phyloP scores from a whole-genome alignment of 1,140 invertebrate genomes.

The Bombus breviceps region DNA sequence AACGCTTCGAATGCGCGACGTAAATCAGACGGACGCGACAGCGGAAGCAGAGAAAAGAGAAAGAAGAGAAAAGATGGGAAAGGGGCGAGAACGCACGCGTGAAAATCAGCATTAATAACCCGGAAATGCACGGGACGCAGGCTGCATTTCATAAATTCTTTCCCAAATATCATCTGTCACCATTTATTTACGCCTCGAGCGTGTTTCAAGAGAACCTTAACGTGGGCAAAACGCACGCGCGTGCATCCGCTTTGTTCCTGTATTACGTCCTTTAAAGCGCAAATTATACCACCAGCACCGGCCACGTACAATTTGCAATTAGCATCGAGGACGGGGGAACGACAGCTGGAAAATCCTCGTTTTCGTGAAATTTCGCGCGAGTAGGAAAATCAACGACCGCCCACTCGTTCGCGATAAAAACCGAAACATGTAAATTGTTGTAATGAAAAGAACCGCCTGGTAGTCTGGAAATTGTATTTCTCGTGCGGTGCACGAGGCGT shows the following conservation, averaged over 20 bases:
- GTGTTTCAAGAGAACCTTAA: too few species aligned
- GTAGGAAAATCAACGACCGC: background rate
- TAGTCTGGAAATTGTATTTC: background rate
- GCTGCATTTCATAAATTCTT: conserved; percentile 9
- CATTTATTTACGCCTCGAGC: background rate
- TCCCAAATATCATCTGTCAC: background rate
- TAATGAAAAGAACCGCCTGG: background rate
- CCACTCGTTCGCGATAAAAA: background rate
- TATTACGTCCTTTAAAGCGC: background rate
- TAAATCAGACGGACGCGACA: background rate
- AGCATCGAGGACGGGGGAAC: background rate
- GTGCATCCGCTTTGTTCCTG: background rate
- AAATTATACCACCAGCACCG: background rate
- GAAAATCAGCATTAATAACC: background rate
- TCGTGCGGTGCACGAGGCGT: too few species aligned
- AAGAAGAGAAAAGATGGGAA: background rate
- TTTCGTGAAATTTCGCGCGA: background rate
- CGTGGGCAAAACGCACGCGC: background rate
- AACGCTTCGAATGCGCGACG: background rate
- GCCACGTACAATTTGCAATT: conserved; percentile 7
- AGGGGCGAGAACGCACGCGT: background rate
- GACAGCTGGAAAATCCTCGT: background rate
- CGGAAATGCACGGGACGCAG: background rate
- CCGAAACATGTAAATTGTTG: background rate
- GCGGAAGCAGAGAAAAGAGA: background rate